Evolutionary conservation across 2,797 vertebrate genomes (phyloP), one percentile per base, ranked within the genome.

Genomic region (Saxicola maurus): DNA sequence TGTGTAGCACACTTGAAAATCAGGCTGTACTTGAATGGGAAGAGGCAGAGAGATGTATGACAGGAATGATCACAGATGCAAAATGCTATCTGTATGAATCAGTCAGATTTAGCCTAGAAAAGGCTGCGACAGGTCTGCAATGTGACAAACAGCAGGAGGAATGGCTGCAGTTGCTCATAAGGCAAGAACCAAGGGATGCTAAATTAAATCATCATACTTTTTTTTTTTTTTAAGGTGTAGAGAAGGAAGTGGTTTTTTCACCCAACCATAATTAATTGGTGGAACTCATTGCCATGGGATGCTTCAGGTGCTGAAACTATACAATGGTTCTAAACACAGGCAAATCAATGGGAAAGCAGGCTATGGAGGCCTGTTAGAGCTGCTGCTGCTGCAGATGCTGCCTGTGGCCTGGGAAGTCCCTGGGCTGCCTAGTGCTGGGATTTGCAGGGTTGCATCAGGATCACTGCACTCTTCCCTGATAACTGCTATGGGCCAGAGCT

Each of bases 291-390:
- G 77, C 74, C 52, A 91, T 15, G 20, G 82, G 89, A 89, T 45
- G 89, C 71, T 87, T 91, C 77, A 76, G 80, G 80, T 87, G 77
- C 80, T 30, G 9, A 84, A 91, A 84, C 77, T 59, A 66, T 79
- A 73, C 38, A 30, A 82, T 3, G 19, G 45, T 60, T 93, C 74
- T 82, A 76, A 91, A 89, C 79, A 74, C 83, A 95, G 67, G 71
- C 35, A 86, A 94, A 92, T 94, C 91, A 95, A 93, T 87, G 67
- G 74, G 74, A 84, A 87, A 87, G 64, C 56, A 75, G 82, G 24
- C 76, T 73, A 17, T 33, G 46, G 77, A 91, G 82, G 52, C 67
- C 67, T 48, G 62, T 65, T 78, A 52, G n/a, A 59, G 80, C 73
- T 83, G 65, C 57, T 83, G 65, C 57, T 42, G 42, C 37, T 86